phyloP scores from a whole-genome alignment of 2,888 invertebrate species.

The Diploptera punctata region DNA sequence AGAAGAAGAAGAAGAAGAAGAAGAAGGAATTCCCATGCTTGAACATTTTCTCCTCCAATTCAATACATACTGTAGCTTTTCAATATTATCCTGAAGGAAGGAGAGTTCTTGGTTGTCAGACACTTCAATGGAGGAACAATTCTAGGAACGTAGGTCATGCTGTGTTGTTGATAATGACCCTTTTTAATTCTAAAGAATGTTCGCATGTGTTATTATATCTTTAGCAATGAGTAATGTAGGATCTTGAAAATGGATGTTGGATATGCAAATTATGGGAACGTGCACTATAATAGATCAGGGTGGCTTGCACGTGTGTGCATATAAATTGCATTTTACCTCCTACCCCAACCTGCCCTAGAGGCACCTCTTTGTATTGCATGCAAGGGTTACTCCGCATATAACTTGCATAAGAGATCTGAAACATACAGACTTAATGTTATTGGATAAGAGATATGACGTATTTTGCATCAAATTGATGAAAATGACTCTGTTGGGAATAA shows the following conservation, averaged over 20 bases:
- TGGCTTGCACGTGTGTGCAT: slow-evolving; percentile 30
- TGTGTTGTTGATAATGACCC: too few species aligned
- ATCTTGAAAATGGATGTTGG: slow-evolving; percentile 8
- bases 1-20: too few species aligned
- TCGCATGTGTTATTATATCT: too few species aligned
- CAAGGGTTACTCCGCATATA: background rate
- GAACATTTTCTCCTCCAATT: too few species aligned
- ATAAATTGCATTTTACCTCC: slow-evolving; percentile 30
- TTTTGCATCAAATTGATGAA: background rate
- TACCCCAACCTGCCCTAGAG: background rate
- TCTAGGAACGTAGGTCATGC: too few species aligned
- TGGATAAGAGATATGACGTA: background rate
- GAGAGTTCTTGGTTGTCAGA: too few species aligned
- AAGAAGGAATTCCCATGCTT: too few species aligned
- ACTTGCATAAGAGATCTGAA: background rate
- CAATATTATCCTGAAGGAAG: too few species aligned
- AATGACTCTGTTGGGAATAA: background rate
- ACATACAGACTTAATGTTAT: background rate
- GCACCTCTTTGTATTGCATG: background rate
- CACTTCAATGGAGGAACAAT: too few species aligned
- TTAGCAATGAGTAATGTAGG: background rate
- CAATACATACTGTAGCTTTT: too few species aligned
- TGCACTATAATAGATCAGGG: slow-evolving; percentile 5
- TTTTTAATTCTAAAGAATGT: too few species aligned
- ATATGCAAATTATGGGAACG: background rate